Conservation (phyloP, 2,797 vertebrate genomes). For the Alauda arvensis region DNA sequence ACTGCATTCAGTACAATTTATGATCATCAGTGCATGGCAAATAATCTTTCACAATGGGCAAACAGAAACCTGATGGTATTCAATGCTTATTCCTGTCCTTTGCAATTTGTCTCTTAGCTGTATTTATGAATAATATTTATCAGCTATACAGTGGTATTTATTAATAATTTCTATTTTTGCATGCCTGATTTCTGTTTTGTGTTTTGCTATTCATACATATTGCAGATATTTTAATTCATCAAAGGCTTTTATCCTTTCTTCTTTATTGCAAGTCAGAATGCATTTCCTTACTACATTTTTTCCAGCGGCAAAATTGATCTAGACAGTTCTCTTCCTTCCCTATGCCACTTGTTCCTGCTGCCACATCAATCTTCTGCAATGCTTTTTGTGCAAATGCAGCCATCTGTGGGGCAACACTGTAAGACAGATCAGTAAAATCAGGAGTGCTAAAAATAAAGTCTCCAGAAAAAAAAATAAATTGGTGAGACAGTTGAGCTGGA, state of each 20-base stretch:
- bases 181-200: neutral
- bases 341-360: constrained; percentile 10
- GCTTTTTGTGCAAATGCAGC: constrained; percentile 25
- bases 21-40: neutral
- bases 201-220: neutral
- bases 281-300: constrained; percentile 5
- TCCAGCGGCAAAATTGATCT: constrained; percentile 1
- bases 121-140: neutral
- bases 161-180: neutral
- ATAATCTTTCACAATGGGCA: neutral
- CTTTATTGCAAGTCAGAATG: constrained; percentile 4
- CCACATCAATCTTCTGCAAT: constrained; percentile 27
- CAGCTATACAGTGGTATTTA: neutral
- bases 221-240: neutral
- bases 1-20: neutral
- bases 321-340: neutral
- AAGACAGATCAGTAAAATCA: constrained; percentile 10
- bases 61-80: neutral
- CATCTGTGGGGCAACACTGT: constrained; percentile 37
- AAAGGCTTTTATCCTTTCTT: neutral
- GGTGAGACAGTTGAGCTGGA: neutral
- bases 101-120: neutral
- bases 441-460: constrained; percentile 26
- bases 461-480: neutral
- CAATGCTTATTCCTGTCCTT: neutral